A percentile compares a stretch with the other conserved stretches of the same genome.
Conservation (phyloP, 2,113 vertebrate species). For the Prochilodus magdalenae region DNA sequence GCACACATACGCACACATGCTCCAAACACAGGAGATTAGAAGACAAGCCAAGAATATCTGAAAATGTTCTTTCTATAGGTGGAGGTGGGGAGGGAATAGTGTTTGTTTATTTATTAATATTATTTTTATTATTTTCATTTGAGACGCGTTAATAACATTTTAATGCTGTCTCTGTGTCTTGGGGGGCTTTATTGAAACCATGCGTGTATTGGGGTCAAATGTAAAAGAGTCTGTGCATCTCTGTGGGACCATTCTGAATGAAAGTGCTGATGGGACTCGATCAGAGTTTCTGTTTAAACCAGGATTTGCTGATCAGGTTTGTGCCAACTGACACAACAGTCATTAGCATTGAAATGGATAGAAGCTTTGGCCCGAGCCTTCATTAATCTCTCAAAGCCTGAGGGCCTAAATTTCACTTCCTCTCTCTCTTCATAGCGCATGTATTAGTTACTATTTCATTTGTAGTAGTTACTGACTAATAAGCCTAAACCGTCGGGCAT, state of each 20-base stretch:
- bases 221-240: constrained; percentile 20
- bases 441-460: no score
- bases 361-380: no score
- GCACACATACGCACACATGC: constrained; percentile 42
- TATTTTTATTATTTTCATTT: constrained; percentile 42
- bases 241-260: neutral
- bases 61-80: constrained; percentile 51
- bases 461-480: no score
- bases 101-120: constrained; percentile 45
- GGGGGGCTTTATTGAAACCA: constrained; percentile 24
- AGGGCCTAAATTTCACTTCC: no score
- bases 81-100: constrained; percentile 50
- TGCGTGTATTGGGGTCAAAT: constrained; percentile 47
- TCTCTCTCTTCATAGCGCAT: no score
- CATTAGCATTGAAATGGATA: no score
- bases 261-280: neutral
- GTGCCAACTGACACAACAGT: neutral
- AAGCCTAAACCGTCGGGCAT: no score
- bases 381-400: no score
- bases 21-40: constrained; percentile 71
- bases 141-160: constrained; percentile 35
- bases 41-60: constrained; percentile 62
- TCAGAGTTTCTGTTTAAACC: neutral
- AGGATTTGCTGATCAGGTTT: neutral
- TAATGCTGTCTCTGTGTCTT: constrained; percentile 27